Evolutionary conservation across 2,113 vertebrate genomes (phyloP), one percentile per base, ranked within the genome.

Genomic region (Calyptommatus sinebrachiatus): DNA sequence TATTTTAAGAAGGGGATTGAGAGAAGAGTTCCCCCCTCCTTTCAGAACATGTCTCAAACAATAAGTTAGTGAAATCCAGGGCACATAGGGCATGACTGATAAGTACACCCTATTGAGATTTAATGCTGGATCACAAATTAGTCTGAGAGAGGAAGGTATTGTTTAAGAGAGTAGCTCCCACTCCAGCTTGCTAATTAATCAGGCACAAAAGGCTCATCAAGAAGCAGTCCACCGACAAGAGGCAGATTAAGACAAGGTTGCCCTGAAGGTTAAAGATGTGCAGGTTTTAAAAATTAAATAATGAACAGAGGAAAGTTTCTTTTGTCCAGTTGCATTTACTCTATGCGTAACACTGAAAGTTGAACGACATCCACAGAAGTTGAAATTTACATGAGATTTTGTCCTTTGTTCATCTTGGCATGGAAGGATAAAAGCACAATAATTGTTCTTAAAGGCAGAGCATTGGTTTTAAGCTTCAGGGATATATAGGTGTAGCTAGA

Each of bases 181-280:
- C 73, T 83, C 84, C 83, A 71, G 69, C 60, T 77, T 80, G 68
- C 85, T 93, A 92, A 92, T 92, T 93, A 93, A 90, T 92, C 90
- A 92, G 82, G 90, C 89, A 88, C 85, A 90, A 88, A 91, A 91
- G 89, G 78, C 90, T 92, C 91, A 92, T 93, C 92, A 92, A 91
- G 90, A 69, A 91, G 73, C 84, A 86, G 89, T 83, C 90, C 90
- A 87, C 87, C 84, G 83, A 84, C 10, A 88, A 88, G 79, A 90
- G 80, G 77, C 69, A 88, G 78, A 73, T 46, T 88, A 83, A 83
- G 85, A 84, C 84, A 92, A 93, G 92, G 91, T 92, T 92, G 89
- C 72, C 24, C 46, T 90, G 90, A 91, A 93, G 92, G 92, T 91
- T 90, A 91, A 92, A 88, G 82, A 81, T 73, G 77, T 22, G 5